These are phyloP conservation scores for Lutjanus argentimaculatus DNA, from an alignment of 2,797 vertebrate species.

Conservation along the genomic window DNA sequence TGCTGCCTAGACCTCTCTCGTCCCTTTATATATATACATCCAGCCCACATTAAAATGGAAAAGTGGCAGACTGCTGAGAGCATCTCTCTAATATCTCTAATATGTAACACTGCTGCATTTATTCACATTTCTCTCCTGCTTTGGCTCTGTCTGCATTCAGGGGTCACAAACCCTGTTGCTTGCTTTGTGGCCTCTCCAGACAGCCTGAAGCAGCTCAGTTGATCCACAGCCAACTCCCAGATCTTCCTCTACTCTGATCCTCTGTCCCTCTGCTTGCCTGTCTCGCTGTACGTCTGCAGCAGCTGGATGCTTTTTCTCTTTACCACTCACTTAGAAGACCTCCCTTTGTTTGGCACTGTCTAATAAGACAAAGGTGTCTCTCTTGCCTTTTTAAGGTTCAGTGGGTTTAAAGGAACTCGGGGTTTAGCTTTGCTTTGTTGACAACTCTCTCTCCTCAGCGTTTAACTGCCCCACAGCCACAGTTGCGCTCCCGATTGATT, in stretches of 20 bases:
- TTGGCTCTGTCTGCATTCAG: conserved; percentile 66
- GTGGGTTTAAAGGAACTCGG: conserved; percentile 66
- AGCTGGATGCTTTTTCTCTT: conserved; percentile 52
- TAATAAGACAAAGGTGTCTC: conserved; percentile 68
- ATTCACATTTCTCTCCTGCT: conserved; percentile 69
- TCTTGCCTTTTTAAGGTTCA: conserved; percentile 72
- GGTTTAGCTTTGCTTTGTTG: conserved; percentile 74
- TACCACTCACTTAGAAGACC: conserved; percentile 48
- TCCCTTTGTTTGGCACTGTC: conserved; percentile 59
- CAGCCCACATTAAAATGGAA: conserved; percentile 39
- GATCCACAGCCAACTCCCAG: conserved; percentile 62
- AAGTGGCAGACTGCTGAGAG: conserved; percentile 64
- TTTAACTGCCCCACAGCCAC: conserved; percentile 78
- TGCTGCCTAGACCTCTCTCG: conserved; percentile 43
- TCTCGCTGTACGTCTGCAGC: conserved; percentile 41
- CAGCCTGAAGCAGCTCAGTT: conserved; percentile 70
- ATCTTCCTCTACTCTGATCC: conserved; percentile 55
- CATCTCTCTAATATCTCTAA: conserved; percentile 66
- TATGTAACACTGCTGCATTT: conserved; percentile 52
- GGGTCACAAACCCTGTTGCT: conserved; percentile 73
- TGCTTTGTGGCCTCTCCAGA: conserved; percentile 68
- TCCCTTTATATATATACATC: conserved; percentile 21
- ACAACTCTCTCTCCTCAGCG: conserved; percentile 71
- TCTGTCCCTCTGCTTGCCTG: conserved; percentile 43
- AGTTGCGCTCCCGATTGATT: conserved; percentile 80